phyloP scores from a whole-genome alignment of 2,113 vertebrate species.

The Prinia subflava region DNA sequence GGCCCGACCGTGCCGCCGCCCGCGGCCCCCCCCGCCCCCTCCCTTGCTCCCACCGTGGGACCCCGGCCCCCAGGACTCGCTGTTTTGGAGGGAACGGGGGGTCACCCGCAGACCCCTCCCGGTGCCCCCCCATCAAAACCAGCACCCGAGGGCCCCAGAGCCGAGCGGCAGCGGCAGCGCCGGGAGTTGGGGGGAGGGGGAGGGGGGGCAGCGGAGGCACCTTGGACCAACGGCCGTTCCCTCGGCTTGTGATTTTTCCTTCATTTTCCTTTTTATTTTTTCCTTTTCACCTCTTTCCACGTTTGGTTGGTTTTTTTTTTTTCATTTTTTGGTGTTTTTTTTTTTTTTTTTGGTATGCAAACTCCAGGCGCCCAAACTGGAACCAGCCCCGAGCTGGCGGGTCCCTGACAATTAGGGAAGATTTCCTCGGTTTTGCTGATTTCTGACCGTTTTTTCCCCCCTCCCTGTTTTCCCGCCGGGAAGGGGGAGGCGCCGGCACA shows the following conservation, averaged over 20 bases:
- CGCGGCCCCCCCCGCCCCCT: background rate
- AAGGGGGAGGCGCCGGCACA: conserved; percentile 61
- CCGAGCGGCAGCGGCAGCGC: background rate
- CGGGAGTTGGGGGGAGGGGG: too few species aligned
- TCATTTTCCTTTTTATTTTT: background rate
- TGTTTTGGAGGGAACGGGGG: background rate
- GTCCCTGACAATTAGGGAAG: background rate
- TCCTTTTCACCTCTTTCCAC: background rate
- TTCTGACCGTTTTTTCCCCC: background rate
- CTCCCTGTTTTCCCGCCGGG: background rate
- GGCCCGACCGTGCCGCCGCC: background rate
- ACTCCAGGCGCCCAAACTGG: conserved; percentile 24
- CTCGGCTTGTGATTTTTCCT: background rate
- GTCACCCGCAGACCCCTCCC: background rate
- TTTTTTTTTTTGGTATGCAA: background rate
- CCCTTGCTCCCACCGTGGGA: background rate
- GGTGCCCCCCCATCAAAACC: background rate
- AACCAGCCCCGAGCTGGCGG: conserved; percentile 4
- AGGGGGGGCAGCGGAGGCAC: background rate
- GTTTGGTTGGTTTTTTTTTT: background rate
- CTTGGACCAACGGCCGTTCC: conserved; percentile 49
- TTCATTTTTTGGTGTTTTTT: too few species aligned
- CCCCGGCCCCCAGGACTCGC: background rate
- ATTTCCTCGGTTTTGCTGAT: background rate
- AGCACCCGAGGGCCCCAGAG: background rate